Conservation (phyloP, 1,140 invertebrate species). For the Euura saliciscinereae region DNA sequence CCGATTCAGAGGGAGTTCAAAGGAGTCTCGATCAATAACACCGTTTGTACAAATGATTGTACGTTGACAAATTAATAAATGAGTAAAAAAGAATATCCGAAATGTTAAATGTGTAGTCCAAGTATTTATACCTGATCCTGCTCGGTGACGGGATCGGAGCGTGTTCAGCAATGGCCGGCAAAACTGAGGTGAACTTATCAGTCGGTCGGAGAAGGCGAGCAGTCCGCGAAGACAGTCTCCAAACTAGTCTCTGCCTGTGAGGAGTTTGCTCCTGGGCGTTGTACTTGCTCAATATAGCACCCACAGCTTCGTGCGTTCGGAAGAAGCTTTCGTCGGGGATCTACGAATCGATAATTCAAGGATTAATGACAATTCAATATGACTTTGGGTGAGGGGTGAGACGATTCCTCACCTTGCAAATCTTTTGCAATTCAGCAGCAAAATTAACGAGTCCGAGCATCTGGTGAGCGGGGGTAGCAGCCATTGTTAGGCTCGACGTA, state of each 20-base stretch:
- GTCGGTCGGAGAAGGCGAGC: conserved; percentile 74
- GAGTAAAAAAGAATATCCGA: conserved; percentile 10
- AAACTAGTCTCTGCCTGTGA: conserved; percentile 75
- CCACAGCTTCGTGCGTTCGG: conserved; percentile 65
- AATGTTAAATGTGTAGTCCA: conserved; percentile 13
- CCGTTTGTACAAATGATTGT: not conserved
- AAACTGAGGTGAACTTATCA: conserved; percentile 71
- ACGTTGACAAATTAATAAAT: not conserved
- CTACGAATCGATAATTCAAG: conserved; percentile 46
- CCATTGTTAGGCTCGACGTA: conserved; percentile 35
- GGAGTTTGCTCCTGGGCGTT: conserved; percentile 73
- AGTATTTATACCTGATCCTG: conserved; percentile 58
- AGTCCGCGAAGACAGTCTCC: conserved; percentile 71
- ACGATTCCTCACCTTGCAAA: conserved; percentile 61
- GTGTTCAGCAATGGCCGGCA: conserved; percentile 78
- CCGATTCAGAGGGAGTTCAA: not conserved
- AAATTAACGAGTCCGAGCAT: conserved; percentile 64
- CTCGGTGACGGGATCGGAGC: conserved; percentile 59
- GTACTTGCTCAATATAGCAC: conserved; percentile 69
- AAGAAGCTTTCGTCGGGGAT: conserved; percentile 70
- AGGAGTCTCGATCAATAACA: not conserved
- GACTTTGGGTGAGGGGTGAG: conserved; percentile 7
- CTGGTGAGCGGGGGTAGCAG: conserved; percentile 38
- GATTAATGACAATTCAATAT: conserved; percentile 29
- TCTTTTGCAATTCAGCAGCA: conserved; percentile 64